A percentile compares a stretch with the other conserved stretches of the same genome.
These are phyloP conservation scores for Typhlomys cinereus DNA, from an alignment of 2,113 vertebrate genomes.

Conservation along the genomic window DNA sequence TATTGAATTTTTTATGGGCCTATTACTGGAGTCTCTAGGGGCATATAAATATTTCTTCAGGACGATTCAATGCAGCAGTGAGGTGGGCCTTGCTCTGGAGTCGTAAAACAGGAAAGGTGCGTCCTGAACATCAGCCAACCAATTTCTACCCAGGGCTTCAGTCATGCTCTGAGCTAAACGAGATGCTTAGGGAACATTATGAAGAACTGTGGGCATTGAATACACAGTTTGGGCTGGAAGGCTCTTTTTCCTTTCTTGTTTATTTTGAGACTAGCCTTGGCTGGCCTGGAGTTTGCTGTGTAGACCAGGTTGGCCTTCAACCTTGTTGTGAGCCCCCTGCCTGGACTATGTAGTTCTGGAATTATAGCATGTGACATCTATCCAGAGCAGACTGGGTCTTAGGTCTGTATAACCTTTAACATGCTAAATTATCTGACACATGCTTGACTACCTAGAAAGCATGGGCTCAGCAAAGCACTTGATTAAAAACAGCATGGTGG, in stretches of 20 bases:
- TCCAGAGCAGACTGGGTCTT: background rate
- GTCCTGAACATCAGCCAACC: slow-evolving; percentile 27
- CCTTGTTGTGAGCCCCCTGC: background rate
- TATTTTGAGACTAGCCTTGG: background rate
- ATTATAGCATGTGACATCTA: background rate
- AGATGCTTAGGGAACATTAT: slow-evolving; percentile 8
- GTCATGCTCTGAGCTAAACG: slow-evolving; percentile 35
- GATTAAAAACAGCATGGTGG: background rate
- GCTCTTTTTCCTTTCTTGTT: background rate
- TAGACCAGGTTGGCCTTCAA: background rate
- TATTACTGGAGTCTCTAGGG: slow-evolving; percentile 67
- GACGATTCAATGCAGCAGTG: slow-evolving; percentile 55
- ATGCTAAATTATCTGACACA: background rate
- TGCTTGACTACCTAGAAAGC: background rate
- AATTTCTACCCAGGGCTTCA: slow-evolving; percentile 36
- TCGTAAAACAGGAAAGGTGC: slow-evolving; percentile 62
- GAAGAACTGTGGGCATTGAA: slow-evolving; percentile 15
- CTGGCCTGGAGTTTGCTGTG: background rate
- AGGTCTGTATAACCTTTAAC: background rate
- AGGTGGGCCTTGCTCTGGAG: slow-evolving; percentile 39
- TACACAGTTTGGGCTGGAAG: background rate
- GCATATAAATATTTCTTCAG: slow-evolving; percentile 71
- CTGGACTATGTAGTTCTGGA: background rate
- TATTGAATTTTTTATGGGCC: slow-evolving; percentile 77
- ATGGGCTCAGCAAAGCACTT: background rate